Percentiles rank a stretch among this genome's conserved stretches.
Conservation (phyloP, 2,888 invertebrate species). For the Macrostomum cliftonense region DNA sequence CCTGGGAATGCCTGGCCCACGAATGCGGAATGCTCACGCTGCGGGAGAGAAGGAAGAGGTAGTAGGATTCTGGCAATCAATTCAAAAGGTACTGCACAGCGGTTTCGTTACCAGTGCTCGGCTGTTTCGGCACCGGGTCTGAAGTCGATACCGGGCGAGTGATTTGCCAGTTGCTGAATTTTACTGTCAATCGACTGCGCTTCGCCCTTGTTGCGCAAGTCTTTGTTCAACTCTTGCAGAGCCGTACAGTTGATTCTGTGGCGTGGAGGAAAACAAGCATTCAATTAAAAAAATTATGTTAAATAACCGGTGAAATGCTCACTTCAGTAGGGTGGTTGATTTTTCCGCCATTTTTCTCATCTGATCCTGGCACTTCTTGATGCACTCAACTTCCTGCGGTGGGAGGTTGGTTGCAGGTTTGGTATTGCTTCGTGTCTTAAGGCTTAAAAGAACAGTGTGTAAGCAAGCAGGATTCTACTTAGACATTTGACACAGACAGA, state of each 20-base stretch:
- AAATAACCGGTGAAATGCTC: constrained; percentile 13
- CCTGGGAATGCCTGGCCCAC: constrained; percentile 35
- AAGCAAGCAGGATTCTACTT: too few relatives aligned
- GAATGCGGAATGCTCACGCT: constrained; percentile 50
- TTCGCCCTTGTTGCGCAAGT: constrained; percentile 68
- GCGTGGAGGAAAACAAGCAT: background rate
- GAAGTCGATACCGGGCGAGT: constrained; percentile 30
- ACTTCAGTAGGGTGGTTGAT: constrained; percentile 40
- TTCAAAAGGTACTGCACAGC: too few relatives aligned
- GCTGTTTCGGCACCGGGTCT: constrained; percentile 32
- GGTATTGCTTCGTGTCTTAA: background rate
- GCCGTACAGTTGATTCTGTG: constrained; percentile 35
- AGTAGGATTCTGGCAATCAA: too few relatives aligned
- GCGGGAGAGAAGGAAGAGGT: constrained; percentile 5
- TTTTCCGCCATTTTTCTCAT: constrained; percentile 54
- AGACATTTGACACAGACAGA: too few relatives aligned
- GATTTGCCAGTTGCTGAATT: constrained; percentile 31
- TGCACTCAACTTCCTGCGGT: constrained; percentile 53
- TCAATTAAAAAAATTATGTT: background rate
- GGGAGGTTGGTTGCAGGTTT: background rate
- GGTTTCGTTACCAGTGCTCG: constrained; percentile 30
- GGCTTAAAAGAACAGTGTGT: background rate
- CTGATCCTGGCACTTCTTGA: constrained; percentile 58
- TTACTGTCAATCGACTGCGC: constrained; percentile 43
- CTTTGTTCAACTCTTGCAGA: constrained; percentile 62